Percentiles rank a stretch among this genome's conserved stretches.
Conservation (phyloP, 2,797 vertebrate species). For the Mareca strepera region DNA sequence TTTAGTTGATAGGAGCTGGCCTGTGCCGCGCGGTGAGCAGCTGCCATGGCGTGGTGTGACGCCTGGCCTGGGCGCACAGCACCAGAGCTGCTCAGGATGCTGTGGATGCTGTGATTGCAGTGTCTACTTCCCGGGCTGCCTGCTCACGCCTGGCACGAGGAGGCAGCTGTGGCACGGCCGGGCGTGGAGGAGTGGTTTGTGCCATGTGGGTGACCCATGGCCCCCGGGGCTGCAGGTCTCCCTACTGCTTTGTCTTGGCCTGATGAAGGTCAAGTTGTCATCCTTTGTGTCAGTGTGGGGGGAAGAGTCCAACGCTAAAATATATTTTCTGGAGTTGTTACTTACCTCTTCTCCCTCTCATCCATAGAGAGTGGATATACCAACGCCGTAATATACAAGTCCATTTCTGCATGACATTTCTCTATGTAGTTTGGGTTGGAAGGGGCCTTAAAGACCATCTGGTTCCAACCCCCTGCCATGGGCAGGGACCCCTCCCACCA, state of each 20-base stretch:
- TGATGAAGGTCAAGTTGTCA: not conserved
- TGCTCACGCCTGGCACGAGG: not conserved
- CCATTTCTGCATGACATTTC: not conserved
- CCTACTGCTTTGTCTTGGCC: not conserved
- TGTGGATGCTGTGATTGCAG: not conserved
- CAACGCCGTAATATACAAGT: rapidly evolving
- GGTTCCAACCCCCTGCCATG: no score
- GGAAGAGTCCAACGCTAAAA: not conserved
- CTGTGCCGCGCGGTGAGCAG: no score
- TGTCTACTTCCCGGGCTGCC: not conserved
- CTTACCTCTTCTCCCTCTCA: not conserved
- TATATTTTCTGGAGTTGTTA: not conserved
- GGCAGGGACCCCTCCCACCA: not conserved
- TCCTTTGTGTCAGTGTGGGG: not conserved
- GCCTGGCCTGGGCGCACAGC: not conserved
- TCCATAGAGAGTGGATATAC: not conserved
- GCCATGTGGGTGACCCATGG: rapidly evolving
- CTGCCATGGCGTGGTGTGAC: no score
- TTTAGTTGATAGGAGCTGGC: no score
- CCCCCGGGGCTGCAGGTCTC: not conserved
- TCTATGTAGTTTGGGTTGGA: not conserved
- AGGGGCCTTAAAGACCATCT: not conserved
- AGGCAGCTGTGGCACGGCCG: not conserved
- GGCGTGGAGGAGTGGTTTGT: rapidly evolving
- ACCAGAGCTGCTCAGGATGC: not conserved